Conservation (phyloP, 2,888 invertebrate genomes). For the Dolichopus griseipennis region DNA sequence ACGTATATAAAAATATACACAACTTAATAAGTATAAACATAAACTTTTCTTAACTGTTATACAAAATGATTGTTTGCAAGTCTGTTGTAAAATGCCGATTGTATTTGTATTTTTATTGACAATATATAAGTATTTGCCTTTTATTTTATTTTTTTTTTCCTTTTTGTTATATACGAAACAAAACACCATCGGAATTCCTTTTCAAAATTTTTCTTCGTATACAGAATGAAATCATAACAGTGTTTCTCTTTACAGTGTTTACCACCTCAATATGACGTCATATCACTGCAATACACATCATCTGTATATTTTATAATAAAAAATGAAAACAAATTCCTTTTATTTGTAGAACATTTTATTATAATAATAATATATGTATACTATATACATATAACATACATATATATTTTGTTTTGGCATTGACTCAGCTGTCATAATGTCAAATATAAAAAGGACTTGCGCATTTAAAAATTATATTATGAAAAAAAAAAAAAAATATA, state of each 20-base stretch:
- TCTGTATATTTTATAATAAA: too few relatives aligned
- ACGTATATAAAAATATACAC: too few relatives aligned
- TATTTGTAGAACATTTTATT: not conserved
- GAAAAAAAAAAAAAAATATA: not conserved
- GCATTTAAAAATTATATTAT: not conserved
- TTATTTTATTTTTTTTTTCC: too few relatives aligned
- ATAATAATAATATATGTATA: not conserved
- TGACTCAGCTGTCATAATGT: constrained; percentile 6
- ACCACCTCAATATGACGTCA: not conserved
- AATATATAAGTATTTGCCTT: too few relatives aligned
- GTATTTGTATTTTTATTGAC: not conserved
- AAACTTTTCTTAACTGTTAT: too few relatives aligned
- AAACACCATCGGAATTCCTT: not conserved
- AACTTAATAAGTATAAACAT: too few relatives aligned
- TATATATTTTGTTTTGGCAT: not conserved
- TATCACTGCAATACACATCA: not conserved
- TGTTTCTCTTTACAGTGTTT: not conserved
- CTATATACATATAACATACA: too few relatives aligned
- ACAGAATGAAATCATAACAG: too few relatives aligned
- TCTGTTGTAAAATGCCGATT: not conserved
- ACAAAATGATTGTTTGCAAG: too few relatives aligned
- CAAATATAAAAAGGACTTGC: not conserved
- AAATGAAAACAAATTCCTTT: too few relatives aligned
- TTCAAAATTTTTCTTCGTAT: not conserved
- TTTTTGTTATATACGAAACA: too few relatives aligned